phyloP scores from a whole-genome alignment of 2,888 invertebrate species.

The Salticus scenicus region DNA sequence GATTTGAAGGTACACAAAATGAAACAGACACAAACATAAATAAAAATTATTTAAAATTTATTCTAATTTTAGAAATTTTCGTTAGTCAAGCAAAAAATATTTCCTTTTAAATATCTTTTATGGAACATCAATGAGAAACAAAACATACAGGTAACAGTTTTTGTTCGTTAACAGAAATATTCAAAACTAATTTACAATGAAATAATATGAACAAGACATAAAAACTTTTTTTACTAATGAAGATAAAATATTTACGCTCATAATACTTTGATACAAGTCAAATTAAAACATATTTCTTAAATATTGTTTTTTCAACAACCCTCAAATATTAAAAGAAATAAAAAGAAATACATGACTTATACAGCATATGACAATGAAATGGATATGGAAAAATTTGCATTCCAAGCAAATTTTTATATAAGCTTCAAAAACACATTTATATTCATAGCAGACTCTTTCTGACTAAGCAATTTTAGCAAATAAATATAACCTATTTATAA shows the following conservation, averaged over 20 bases:
- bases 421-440: too few species aligned
- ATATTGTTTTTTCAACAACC: background rate
- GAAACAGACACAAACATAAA: too few species aligned
- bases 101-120: background rate
- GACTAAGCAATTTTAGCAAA: too few species aligned
- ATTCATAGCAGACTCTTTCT: too few species aligned
- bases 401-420: too few species aligned
- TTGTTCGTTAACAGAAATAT: constrained; percentile 35
- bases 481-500: too few species aligned
- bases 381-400: too few species aligned
- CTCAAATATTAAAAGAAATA: too few species aligned
- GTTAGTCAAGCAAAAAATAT: background rate
- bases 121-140: background rate
- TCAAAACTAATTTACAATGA: constrained; percentile 12
- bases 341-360: background rate
- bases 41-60: background rate
- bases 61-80: background rate
- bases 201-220: background rate
- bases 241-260: background rate
- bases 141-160: constrained; percentile 10
- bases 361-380: background rate
- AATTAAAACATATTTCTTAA: background rate
- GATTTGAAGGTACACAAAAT: too few species aligned
- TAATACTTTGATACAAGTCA: background rate
- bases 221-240: background rate